Evolutionary conservation across 1,140 invertebrate genomes (phyloP).

Genomic region (Heliconius nattereri): DNA sequence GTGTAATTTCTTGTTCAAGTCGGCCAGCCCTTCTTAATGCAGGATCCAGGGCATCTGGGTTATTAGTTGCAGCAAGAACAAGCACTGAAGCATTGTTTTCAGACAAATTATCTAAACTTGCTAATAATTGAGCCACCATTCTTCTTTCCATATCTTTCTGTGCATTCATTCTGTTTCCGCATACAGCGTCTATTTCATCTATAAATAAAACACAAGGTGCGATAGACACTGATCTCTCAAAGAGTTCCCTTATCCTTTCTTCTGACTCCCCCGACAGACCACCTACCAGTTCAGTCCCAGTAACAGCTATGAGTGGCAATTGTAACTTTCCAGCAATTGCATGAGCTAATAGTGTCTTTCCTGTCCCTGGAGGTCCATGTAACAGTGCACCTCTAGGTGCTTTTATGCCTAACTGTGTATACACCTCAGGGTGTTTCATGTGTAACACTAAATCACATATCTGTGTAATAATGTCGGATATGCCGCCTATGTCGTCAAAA

Average conservation of each 20-base stretch:
- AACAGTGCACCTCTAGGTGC: constrained; percentile 92
- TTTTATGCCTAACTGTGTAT: constrained; percentile 88
- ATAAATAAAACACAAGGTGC: constrained; percentile 95
- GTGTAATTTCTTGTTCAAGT: constrained; percentile 95
- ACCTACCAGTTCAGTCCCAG: constrained; percentile 95
- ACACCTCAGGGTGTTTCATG: constrained; percentile 92
- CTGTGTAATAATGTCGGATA: constrained; percentile 87
- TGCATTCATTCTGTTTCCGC: constrained; percentile 91
- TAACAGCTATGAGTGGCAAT: constrained; percentile 91
- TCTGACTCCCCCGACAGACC: constrained; percentile 98
- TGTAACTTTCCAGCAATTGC: constrained; percentile 91
- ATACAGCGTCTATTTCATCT: constrained; percentile 96
- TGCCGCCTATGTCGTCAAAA: constrained; percentile 89
- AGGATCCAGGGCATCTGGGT: constrained; percentile 95
- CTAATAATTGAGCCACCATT: constrained; percentile 95
- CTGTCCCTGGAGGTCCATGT: constrained; percentile 96
- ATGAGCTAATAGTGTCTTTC: constrained; percentile 94
- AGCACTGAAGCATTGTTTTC: constrained; percentile 88
- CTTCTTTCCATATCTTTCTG: constrained; percentile 97
- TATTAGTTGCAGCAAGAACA: constrained; percentile 97
- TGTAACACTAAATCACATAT: constrained; percentile 91
- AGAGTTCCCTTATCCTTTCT: constrained; percentile 93
- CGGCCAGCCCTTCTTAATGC: constrained; percentile 94
- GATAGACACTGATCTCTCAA: constrained; percentile 88
- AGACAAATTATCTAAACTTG: constrained; percentile 91